Evolutionary conservation across 1,140 invertebrate genomes (phyloP).

Genomic region (Hetaerina americana): DNA sequence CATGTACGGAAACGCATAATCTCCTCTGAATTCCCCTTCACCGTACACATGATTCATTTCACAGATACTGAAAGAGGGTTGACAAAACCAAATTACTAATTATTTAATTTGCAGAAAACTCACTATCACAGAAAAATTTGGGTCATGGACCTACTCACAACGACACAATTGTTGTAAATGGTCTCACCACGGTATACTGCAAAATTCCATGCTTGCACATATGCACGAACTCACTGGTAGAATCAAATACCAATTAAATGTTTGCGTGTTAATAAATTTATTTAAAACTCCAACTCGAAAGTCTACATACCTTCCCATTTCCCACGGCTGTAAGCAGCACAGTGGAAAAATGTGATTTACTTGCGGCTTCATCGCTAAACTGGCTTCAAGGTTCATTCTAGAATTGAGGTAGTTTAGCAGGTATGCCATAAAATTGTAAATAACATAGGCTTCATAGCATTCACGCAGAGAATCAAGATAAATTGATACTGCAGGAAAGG

Average conservation of each 20-base stretch:
- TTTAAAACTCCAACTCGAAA: too few species aligned
- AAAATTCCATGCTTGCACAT: constrained; percentile 93
- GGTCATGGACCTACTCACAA: too few species aligned
- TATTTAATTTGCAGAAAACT: too few species aligned
- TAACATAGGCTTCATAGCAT: constrained; percentile 94
- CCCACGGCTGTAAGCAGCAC: constrained; percentile 72
- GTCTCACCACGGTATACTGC: constrained; percentile 83
- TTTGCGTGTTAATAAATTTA: too few species aligned
- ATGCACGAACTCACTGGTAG: constrained; percentile 70
- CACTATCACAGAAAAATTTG: too few species aligned
- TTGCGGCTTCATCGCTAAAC: constrained; percentile 70
- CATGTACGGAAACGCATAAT: constrained; percentile 81
- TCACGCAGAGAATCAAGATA: constrained; percentile 86
- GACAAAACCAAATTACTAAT: too few species aligned
- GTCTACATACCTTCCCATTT: constrained; percentile 58
- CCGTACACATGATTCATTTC: constrained; percentile 74
- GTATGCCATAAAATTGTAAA: constrained; percentile 96
- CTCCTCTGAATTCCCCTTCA: constrained; percentile 74
- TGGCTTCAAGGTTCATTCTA: constrained; percentile 62
- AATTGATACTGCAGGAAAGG: constrained; percentile 71
- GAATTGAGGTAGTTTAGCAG: constrained; percentile 80
- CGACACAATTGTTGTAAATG: constrained; percentile 75
- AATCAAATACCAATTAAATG: constrained; percentile 9
- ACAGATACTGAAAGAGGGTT: constrained; percentile 71
- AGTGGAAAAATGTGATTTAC: constrained; percentile 73